Base-by-base conservation (phyloP, 2,113 vertebrate genomes). In the Illadopsis cleaveri region DNA sequence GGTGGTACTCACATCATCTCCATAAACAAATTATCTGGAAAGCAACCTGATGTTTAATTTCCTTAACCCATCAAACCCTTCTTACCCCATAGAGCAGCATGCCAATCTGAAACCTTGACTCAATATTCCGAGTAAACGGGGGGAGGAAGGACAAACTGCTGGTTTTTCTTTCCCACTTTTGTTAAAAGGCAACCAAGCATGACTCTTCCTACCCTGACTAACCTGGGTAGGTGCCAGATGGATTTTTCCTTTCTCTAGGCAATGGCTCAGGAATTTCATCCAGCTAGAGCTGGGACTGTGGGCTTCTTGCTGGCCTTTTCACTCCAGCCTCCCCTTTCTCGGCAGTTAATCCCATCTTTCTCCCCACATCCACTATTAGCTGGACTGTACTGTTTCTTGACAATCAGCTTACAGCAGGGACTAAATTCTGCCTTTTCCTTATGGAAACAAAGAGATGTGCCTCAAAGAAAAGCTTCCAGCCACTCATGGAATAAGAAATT, bases 111-210 rank as follows among this genome's bases (percentile, higher is more conserved):
- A 97, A 98, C 89, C 64, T 71, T 60, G 82, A 70, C 84, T 88
- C 86, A 20, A 85, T 94, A 88, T 91, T 95, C 93, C 93, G 86
- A 64, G 82, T 79, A 82, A 64, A 45, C 33, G 33, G 82, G 50
- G 73, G 24, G 37, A 86, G 48, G 75, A 71, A 97, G 80, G 65
- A 91, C 23, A 5, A 96, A 94, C 78, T 93, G 92, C 75, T 94
- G 82, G 18, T 35, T 96, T 96, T 97, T 85, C 82, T 96, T 95
- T 94, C 82, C 66, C 88, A 90, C 92, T 97, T 96, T 96, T 97
- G 95, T 92, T 93, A 90, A 90, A 94, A 90, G 80, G 88, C 92
- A 96, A 88, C 88, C 94, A 96, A 95, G 94, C 93, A 96, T 79
- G 92, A 88, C 61, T 75, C 96, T 89, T 89, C 70, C 95, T 96